A percentile compares a stretch with the other conserved stretches of the same genome.
These are phyloP conservation scores for Sphaerophoria taeniata DNA, from an alignment of 2,888 invertebrate genomes.

Conservation along the genomic window DNA sequence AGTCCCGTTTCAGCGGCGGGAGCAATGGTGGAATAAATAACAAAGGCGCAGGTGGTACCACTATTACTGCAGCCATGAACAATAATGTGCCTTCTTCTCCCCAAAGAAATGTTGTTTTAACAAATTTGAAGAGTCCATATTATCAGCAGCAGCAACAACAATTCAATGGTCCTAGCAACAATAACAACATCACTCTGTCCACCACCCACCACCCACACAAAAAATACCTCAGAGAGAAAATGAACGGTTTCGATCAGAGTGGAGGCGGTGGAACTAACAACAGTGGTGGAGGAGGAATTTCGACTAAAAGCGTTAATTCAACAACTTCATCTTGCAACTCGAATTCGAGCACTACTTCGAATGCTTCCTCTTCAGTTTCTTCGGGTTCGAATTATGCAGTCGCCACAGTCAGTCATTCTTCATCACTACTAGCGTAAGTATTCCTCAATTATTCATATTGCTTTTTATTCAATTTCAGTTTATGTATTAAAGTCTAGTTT, in stretches of 20 bases:
- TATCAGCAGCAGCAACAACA: constrained; percentile 75
- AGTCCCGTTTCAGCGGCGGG: constrained; percentile 63
- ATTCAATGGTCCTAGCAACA: constrained; percentile 67
- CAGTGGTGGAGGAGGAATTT: constrained; percentile 57
- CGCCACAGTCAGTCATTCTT: constrained; percentile 44
- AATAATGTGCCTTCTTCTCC: constrained; percentile 78
- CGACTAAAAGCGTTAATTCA: constrained; percentile 39
- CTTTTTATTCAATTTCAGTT: too few relatives aligned
- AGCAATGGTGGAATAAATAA: constrained; percentile 57
- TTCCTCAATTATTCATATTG: background rate
- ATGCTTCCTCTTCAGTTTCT: constrained; percentile 61
- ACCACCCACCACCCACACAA: constrained; percentile 82
- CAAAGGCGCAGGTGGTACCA: constrained; percentile 69
- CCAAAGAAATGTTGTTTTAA: constrained; percentile 67
- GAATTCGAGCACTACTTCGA: constrained; percentile 52
- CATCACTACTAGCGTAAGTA: constrained; percentile 59
- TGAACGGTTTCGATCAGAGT: constrained; percentile 80
- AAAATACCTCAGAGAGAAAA: constrained; percentile 82
- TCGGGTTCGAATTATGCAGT: constrained; percentile 51
- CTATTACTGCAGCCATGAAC: constrained; percentile 73
- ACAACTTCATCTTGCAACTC: constrained; percentile 51
- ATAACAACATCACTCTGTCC: constrained; percentile 65
- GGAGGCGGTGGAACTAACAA: constrained; percentile 75
- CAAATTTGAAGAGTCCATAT: constrained; percentile 68
- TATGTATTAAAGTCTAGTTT: too few relatives aligned